These are phyloP conservation scores for Clangula hyemalis DNA, from an alignment of 2,797 vertebrate genomes.

Conservation along the genomic window DNA sequence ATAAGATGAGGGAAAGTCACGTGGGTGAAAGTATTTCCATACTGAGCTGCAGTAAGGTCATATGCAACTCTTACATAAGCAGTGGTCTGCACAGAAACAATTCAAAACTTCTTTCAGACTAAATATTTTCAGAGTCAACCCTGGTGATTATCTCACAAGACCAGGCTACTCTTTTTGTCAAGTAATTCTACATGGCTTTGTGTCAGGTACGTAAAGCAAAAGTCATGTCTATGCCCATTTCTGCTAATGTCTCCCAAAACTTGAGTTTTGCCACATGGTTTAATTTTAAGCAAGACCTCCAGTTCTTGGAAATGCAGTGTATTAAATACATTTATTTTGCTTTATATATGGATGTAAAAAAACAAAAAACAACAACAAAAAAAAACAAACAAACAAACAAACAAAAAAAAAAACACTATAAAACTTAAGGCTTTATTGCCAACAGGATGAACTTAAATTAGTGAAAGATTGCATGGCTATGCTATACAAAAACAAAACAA, in stretches of 20 bases:
- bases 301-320: not conserved
- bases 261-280: not conserved
- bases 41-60: not conserved
- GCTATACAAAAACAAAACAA: not conserved
- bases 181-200: not conserved
- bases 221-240: not conserved
- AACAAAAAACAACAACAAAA: too few relatives aligned
- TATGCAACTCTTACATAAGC: not conserved
- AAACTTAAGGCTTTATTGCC: not conserved
- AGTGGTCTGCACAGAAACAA: not conserved
- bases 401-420: not conserved
- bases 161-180: not conserved
- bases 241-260: not conserved
- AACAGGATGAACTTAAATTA: not conserved
- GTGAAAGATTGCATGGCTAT: not conserved
- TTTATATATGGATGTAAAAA: not conserved
- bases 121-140: not conserved
- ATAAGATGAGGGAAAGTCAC: not conserved
- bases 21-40: not conserved
- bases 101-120: not conserved
- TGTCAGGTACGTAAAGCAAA: not conserved
- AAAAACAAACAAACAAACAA: too few relatives aligned
- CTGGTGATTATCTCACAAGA: not conserved
- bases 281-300: not conserved
- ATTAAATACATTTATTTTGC: not conserved